Evolutionary conservation across 2,797 vertebrate genomes (phyloP).

Genomic region (Strix occidentalis): DNA sequence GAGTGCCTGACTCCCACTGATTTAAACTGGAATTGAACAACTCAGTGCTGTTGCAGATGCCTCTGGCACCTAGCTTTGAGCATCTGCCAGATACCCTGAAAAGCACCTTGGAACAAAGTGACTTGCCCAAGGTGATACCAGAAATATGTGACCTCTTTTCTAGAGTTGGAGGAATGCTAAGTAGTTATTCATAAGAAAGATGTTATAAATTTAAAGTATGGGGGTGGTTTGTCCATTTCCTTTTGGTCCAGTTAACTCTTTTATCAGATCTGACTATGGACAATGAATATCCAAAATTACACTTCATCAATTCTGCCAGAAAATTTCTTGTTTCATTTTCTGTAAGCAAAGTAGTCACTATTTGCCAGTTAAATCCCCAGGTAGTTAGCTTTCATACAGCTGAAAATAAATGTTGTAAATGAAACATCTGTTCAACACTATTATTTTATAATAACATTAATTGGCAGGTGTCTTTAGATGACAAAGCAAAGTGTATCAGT

Average conservation of each 20-base stretch:
- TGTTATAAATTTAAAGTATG: neutral
- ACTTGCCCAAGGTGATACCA: neutral
- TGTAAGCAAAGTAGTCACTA: slow-evolving; percentile 43
- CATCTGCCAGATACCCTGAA: neutral
- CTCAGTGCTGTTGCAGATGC: neutral
- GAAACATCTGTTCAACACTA: slow-evolving; percentile 76
- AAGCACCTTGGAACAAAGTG: neutral
- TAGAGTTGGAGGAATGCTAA: neutral
- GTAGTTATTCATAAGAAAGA: slow-evolving; percentile 22
- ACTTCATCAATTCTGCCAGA: slow-evolving; percentile 27
- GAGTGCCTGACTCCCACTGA: neutral
- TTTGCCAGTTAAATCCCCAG: slow-evolving; percentile 72
- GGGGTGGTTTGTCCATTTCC: neutral
- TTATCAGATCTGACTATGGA: slow-evolving; percentile 26
- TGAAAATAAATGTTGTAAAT: slow-evolving; percentile 76
- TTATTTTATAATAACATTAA: slow-evolving; percentile 81
- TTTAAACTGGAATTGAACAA: neutral
- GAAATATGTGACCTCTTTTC: neutral
- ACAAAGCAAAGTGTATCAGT: slow-evolving; percentile 52
- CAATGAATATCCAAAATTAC: slow-evolving; percentile 39
- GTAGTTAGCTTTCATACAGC: slow-evolving; percentile 70
- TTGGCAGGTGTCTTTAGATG: slow-evolving; percentile 75
- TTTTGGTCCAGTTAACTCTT: slow-evolving; percentile 49
- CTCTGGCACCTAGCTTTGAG: neutral
- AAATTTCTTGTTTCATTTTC: slow-evolving; percentile 54